A percentile compares a stretch with the other conserved stretches of the same genome.
Evolutionary conservation across 2,113 vertebrate genomes (phyloP).

Genomic region (Python bivittatus): DNA sequence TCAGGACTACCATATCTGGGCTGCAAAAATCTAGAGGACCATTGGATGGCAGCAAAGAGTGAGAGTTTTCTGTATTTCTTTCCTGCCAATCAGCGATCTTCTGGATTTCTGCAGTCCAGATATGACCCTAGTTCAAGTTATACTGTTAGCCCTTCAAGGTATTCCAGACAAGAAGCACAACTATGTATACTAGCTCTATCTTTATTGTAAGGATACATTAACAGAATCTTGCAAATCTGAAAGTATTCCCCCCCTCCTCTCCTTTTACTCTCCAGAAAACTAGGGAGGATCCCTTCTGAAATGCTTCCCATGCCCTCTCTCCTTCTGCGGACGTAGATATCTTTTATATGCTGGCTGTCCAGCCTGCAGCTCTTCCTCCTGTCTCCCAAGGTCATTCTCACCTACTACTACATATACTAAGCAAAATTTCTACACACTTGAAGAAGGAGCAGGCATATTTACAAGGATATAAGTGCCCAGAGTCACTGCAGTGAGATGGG

Average conservation of each 20-base stretch:
- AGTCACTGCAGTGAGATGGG: too few relatives aligned
- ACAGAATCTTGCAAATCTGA: background rate
- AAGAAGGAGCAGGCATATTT: background rate
- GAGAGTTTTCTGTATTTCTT: background rate
- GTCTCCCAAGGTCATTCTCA: background rate
- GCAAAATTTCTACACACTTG: background rate
- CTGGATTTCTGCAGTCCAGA: background rate
- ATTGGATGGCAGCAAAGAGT: background rate
- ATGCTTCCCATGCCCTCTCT: background rate
- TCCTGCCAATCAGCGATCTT: background rate
- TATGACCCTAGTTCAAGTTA: background rate
- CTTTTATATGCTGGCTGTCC: background rate
- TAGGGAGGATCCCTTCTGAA: background rate
- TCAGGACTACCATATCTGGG: background rate
- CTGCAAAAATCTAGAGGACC: background rate
- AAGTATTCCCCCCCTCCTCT: background rate
- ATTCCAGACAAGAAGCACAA: background rate
- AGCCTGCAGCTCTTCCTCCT: background rate
- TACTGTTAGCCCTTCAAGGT: background rate
- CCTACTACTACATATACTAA: background rate
- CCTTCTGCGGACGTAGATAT: background rate
- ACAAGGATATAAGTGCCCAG: too few relatives aligned
- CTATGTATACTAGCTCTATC: background rate
- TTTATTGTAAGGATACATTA: background rate
- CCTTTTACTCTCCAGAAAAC: background rate